Percentiles rank a stretch among this genome's conserved stretches.
phyloP scores from a whole-genome alignment of 2,797 vertebrate genomes.

The Geotrypetes seraphini region DNA sequence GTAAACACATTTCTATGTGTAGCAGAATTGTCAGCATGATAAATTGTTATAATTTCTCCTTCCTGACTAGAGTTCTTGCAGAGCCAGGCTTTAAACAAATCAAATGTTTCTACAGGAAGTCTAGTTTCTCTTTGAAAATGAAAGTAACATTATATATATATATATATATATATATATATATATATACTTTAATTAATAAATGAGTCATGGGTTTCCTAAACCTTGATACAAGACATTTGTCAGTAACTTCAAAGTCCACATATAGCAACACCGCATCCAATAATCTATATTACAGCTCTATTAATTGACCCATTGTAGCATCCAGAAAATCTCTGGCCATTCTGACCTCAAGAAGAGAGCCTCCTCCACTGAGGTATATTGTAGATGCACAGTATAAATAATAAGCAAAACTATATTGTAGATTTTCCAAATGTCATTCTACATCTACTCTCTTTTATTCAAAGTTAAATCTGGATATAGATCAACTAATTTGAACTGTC shows the following conservation, averaged over 20 bases:
- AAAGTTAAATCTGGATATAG: no score
- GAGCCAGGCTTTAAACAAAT: neutral
- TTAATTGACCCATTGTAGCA: no score
- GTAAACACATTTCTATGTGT: neutral
- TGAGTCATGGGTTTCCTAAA: neutral
- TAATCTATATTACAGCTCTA: neutral
- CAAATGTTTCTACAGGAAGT: neutral
- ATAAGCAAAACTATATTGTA: no score
- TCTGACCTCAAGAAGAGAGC: neutral
- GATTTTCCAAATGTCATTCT: no score
- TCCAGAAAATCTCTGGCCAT: no score
- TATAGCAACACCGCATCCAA: neutral
- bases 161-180: neutral
- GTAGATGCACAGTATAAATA: no score
- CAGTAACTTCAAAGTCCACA: neutral
- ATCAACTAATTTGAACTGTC: no score
- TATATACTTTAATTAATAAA: neutral
- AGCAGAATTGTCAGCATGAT: neutral
- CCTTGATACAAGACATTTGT: neutral
- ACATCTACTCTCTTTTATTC: no score
- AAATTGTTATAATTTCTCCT: neutral
- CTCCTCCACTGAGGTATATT: no score
- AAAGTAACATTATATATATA: neutral
- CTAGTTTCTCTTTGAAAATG: neutral
- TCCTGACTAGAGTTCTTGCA: neutral